phyloP scores from a whole-genome alignment of 2,113 vertebrate species.

The Dasyornis broadbenti region DNA sequence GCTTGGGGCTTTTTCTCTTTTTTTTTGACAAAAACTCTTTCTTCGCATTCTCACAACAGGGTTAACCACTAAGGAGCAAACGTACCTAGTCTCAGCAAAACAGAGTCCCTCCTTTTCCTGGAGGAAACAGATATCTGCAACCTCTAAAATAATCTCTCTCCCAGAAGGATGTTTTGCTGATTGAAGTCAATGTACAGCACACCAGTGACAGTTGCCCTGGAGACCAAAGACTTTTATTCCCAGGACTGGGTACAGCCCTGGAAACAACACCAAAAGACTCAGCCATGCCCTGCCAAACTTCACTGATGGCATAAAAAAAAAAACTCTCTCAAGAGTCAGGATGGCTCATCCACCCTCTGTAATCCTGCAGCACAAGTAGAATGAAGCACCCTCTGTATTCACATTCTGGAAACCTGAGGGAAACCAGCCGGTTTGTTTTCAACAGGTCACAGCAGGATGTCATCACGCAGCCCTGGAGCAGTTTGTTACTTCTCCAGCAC shows the following conservation, averaged over 20 bases:
- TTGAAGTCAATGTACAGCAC: background rate
- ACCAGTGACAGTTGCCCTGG: background rate
- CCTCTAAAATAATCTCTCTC: background rate
- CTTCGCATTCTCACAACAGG: background rate
- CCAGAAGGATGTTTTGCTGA: background rate
- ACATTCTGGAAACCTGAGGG: background rate
- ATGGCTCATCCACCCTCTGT: background rate
- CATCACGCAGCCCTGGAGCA: background rate
- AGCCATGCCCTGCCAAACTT: background rate
- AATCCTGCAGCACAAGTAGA: background rate
- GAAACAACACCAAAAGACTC: background rate
- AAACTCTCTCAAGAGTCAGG: background rate
- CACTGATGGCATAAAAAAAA: background rate
- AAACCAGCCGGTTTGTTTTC: background rate
- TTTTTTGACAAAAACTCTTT: background rate
- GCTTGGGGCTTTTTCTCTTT: background rate
- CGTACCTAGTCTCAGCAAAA: background rate
- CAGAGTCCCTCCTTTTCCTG: background rate
- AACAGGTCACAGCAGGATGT: background rate
- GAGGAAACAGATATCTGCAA: background rate
- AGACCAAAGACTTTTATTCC: background rate
- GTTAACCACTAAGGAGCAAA: background rate
- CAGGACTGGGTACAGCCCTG: background rate
- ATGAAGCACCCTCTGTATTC: accelerated
- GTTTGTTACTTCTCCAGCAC: background rate